Conservation (phyloP, 2,888 invertebrate genomes). For the Augochlorella aurata region DNA sequence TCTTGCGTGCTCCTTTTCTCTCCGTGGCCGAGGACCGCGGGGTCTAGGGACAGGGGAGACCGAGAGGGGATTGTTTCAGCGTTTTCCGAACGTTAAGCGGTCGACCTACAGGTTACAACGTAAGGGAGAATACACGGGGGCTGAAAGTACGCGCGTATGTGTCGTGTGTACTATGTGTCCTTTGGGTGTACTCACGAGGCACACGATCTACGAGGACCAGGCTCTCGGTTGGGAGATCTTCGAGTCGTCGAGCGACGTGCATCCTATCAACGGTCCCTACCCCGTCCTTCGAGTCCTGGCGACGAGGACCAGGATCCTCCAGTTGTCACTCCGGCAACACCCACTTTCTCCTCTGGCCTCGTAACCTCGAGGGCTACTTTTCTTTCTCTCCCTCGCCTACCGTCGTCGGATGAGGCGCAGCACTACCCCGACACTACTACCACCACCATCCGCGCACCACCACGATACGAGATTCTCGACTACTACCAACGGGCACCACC, state of each 20-base stretch:
- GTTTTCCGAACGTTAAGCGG: neutral
- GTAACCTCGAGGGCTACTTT: constrained; percentile 69
- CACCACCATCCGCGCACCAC: constrained; percentile 35
- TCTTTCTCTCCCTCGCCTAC: constrained; percentile 61
- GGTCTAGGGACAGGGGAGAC: too few species aligned
- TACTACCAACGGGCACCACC: constrained; percentile 48
- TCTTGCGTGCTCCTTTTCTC: neutral
- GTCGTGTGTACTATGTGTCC: neutral
- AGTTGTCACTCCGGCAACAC: constrained; percentile 68
- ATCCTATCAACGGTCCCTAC: constrained; percentile 48
- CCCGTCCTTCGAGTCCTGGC: constrained; percentile 28
- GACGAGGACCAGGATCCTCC: constrained; percentile 50
- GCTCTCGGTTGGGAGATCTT: constrained; percentile 44
- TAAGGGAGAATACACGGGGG: neutral
- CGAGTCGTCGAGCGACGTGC: constrained; percentile 52
- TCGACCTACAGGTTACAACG: neutral
- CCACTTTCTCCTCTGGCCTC: constrained; percentile 72
- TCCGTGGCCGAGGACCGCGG: neutral
- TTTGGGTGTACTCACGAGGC: constrained; percentile 59
- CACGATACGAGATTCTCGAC: constrained; percentile 23
- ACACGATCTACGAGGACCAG: constrained; percentile 49
- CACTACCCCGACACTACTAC: constrained; percentile 58
- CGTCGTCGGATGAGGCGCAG: constrained; percentile 61
- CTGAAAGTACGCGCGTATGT: neutral
- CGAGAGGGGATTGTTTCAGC: neutral